Conservation (phyloP, 1,140 invertebrate species). For the Laupala kohalensis region DNA sequence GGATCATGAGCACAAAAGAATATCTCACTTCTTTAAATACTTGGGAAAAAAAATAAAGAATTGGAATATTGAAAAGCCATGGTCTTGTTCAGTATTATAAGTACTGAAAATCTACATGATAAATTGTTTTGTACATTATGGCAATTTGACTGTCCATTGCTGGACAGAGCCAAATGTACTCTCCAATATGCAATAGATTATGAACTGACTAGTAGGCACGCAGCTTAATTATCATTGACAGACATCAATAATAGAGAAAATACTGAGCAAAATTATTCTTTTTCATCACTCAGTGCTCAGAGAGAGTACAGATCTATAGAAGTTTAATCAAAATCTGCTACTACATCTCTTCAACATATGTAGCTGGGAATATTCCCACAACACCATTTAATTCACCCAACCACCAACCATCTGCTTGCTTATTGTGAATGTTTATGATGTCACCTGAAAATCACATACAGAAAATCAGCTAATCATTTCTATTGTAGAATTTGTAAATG, state of each 20-base stretch:
- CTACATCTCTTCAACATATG: slow-evolving; percentile 65
- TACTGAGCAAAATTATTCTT: too few relatives aligned
- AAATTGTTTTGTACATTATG: neutral
- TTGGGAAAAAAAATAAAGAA: too few relatives aligned
- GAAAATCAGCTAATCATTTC: neutral
- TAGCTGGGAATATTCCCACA: slow-evolving; percentile 84
- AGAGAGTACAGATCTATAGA: neutral
- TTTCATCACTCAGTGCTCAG: neutral
- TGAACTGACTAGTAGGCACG: neutral
- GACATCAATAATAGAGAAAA: neutral
- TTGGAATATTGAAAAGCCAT: too few relatives aligned
- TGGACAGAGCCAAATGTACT: neutral
- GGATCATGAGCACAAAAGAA: too few relatives aligned
- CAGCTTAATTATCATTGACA: neutral
- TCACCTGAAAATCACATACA: slow-evolving; percentile 48
- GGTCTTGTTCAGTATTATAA: too few relatives aligned
- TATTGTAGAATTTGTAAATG: slow-evolving; percentile 1
- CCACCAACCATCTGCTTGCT: slow-evolving; percentile 92
- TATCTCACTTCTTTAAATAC: too few relatives aligned
- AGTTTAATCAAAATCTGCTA: slow-evolving; percentile 11
- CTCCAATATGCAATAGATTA: neutral
- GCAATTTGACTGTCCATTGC: neutral
- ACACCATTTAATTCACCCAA: slow-evolving; percentile 72
- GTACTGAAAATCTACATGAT: too few relatives aligned
- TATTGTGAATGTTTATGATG: slow-evolving; percentile 74